phyloP scores from a whole-genome alignment of 2,113 vertebrate genomes.

The Dinomys branickii region DNA sequence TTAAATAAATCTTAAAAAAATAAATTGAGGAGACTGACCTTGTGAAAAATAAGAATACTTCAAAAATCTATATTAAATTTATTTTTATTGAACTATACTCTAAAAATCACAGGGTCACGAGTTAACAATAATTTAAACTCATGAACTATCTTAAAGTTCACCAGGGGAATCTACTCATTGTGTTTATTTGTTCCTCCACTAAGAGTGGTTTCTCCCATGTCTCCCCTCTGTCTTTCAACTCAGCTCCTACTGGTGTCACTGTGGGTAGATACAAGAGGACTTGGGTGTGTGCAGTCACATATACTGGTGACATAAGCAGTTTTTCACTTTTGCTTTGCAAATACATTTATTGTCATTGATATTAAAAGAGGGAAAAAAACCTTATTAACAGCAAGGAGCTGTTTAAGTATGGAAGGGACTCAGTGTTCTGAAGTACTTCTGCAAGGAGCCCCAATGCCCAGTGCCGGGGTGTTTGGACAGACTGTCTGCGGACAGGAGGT shows the following conservation, averaged over 20 bases:
- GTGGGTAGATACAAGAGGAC: not conserved
- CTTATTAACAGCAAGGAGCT: not conserved
- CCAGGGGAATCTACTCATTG: not conserved
- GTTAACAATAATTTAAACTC: not conserved
- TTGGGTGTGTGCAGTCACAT: not conserved
- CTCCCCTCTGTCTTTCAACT: not conserved
- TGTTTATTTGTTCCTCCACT: not conserved
- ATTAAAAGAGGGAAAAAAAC: not conserved
- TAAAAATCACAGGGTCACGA: not conserved
- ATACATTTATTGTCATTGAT: not conserved
- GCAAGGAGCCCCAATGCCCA: not conserved
- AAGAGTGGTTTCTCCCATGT: not conserved
- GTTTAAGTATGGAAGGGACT: not conserved
- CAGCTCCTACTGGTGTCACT: not conserved
- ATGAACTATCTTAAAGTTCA: not conserved
- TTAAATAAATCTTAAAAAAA: slow-evolving; percentile 44
- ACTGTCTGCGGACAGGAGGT: not conserved
- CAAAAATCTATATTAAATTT: slow-evolving; percentile 30
- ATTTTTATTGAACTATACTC: slow-evolving; percentile 18
- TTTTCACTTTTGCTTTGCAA: not conserved
- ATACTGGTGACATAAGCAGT: not conserved
- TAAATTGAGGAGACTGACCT: slow-evolving; percentile 23
- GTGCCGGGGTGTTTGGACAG: not conserved
- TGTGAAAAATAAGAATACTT: slow-evolving; percentile 26
- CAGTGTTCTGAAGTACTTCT: not conserved